phyloP scores from a whole-genome alignment of 2,797 vertebrate species.

The Pangasius macronema region DNA sequence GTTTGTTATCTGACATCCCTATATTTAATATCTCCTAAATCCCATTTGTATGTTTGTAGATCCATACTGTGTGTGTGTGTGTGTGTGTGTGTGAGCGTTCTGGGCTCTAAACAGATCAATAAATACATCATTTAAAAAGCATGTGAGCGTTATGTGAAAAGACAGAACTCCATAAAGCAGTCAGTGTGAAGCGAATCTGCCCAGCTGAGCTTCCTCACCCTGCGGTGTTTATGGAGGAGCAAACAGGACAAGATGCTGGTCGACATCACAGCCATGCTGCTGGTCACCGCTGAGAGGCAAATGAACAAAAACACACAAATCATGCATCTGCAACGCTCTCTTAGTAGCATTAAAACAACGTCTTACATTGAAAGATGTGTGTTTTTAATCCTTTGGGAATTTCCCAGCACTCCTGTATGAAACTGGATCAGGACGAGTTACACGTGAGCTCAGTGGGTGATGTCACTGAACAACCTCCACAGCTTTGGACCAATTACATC shows the following conservation, averaged over 20 bases:
- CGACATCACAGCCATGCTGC: conserved; percentile 80
- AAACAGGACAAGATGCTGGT: conserved; percentile 81
- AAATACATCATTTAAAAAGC: neutral
- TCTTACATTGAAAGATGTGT: neutral
- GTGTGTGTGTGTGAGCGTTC: neutral
- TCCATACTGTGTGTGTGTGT: neutral
- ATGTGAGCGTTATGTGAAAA: conserved; percentile 38
- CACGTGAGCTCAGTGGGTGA: neutral
- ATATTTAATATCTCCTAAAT: neutral
- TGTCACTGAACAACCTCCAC: neutral
- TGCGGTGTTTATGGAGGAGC: conserved; percentile 79
- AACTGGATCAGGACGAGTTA: neutral
- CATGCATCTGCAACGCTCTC: neutral
- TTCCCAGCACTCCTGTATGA: neutral
- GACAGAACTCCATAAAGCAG: conserved; percentile 42
- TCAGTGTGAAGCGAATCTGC: neutral
- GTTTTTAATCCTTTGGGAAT: too few species aligned
- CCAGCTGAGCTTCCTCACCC: conserved; percentile 68
- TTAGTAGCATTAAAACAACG: neutral
- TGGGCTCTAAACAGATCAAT: neutral
- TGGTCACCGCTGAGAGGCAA: conserved; percentile 72
- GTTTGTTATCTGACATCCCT: neutral
- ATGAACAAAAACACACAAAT: conserved; percentile 8
- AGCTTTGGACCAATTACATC: neutral
- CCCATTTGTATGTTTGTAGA: neutral